These are phyloP conservation scores for Sarcophaga peregrina DNA, from an alignment of 1,140 invertebrate species.

Conservation along the genomic window DNA sequence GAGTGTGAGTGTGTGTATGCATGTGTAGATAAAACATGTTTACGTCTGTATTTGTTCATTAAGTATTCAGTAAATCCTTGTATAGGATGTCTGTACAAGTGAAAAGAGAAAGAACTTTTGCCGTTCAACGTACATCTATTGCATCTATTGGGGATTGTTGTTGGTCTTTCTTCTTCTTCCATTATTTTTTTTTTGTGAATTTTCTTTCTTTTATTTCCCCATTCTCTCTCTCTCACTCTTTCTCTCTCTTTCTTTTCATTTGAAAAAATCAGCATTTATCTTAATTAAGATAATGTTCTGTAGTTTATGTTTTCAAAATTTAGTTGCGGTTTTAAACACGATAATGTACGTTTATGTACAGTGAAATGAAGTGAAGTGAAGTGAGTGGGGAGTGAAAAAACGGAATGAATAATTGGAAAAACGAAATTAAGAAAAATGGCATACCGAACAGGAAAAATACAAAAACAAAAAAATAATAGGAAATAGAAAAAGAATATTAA, in stretches of 20 bases:
- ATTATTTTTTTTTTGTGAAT: background rate
- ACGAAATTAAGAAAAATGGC: too few species aligned
- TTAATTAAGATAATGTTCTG: constrained; percentile 39
- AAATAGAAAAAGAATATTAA: too few species aligned
- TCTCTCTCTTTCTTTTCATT: background rate
- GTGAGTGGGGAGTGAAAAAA: too few species aligned
- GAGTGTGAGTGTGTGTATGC: background rate
- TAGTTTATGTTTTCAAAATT: constrained; percentile 32
- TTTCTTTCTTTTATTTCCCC: too few species aligned
- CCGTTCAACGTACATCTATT: background rate
- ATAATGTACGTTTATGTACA: background rate
- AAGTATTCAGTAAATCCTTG: background rate
- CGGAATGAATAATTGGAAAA: too few species aligned
- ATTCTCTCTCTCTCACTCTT: too few species aligned
- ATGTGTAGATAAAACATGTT: background rate
- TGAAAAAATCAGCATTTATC: constrained; percentile 30
- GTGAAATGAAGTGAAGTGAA: background rate
- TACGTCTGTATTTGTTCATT: background rate
- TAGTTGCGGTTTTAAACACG: constrained; percentile 31
- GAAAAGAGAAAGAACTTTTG: background rate
- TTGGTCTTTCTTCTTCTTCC: background rate
- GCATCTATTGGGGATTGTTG: constrained; percentile 20
- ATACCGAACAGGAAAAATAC: too few species aligned
- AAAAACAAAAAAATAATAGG: too few species aligned
- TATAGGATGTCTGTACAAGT: background rate